phyloP scores from a whole-genome alignment of 2,888 invertebrate genomes.

The Hedychridium roseum region DNA sequence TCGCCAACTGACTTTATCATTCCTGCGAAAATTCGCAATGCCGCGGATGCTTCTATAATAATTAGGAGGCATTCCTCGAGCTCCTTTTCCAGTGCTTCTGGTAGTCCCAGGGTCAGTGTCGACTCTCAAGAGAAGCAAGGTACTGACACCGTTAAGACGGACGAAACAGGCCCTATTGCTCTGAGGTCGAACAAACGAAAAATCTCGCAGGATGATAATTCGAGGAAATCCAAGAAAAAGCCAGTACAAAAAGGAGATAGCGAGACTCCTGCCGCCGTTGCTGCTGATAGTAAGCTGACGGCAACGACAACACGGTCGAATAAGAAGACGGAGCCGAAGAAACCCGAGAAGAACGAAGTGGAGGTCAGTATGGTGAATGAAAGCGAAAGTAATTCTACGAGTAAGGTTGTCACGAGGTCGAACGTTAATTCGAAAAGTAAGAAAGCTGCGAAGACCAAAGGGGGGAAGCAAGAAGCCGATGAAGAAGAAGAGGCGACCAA shows the following conservation, averaged over 20 bases:
- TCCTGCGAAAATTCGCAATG: constrained; percentile 56
- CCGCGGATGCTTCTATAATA: constrained; percentile 81
- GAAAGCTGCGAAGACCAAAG: constrained; percentile 47
- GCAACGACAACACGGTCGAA: constrained; percentile 17
- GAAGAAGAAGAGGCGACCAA: constrained; percentile 39
- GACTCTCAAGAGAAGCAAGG: constrained; percentile 36
- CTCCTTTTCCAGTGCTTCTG: constrained; percentile 78
- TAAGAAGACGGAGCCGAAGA: constrained; percentile 35
- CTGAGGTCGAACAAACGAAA: constrained; percentile 46
- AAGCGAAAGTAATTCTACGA: constrained; percentile 16
- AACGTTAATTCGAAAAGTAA: constrained; percentile 48
- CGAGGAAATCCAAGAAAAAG: constrained; percentile 44
- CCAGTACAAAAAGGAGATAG: constrained; percentile 17
- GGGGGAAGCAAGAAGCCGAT: no score
- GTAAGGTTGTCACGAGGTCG: no score
- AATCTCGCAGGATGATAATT: constrained; percentile 43
- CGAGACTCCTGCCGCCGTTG: constrained; percentile 9
- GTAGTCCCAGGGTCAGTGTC: constrained; percentile 71
- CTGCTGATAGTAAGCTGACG: constrained; percentile 22
- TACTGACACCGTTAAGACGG: constrained; percentile 36
- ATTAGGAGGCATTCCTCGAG: constrained; percentile 85
- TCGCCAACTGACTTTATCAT: constrained; percentile 50
- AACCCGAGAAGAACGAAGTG: constrained; percentile 34
- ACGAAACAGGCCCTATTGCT: constrained; percentile 33
- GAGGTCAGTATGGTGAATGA: constrained; percentile 26